Base-by-base conservation (phyloP, 2,888 invertebrate genomes). In the Oxystoma pomonae region DNA sequence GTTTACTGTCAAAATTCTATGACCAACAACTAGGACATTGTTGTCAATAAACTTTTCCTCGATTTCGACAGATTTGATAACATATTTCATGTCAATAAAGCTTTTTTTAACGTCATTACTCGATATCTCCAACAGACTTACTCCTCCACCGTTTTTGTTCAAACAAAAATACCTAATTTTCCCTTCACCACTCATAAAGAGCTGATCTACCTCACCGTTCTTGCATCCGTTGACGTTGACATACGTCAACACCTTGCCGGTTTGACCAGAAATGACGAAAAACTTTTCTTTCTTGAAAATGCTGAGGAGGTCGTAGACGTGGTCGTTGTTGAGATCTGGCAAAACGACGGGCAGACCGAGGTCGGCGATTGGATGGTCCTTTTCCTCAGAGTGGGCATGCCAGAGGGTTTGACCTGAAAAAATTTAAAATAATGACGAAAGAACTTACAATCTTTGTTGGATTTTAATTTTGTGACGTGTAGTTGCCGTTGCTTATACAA, bases 281-380 rank as follows among this genome's bases (percentile, higher is more conserved):
- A 92, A 76, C 62, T 78, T 80, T 67, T 82, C 83, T 0, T 83
- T 82, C 63, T 76, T 71, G 57, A 80, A 82, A 1, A 81, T 80
- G 19, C 87, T 84, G 18, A 91, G 76, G 22, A 92, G 81, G 71
- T 92, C 92, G 74, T 84, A 83, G 0, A 90, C 85, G 21, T 84
- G 85, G 76, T 92, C 92, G 1, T 84, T 84, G 77, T 92, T 86
- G 67, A 91, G 80, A 74, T 92, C 92, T 55, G 89, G 87, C 62
- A 92, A 78, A 50, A 88, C 80, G 0, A 90, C 80, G 0, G 92
- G 92, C 72, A 91, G 88, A 68, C 88, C 87, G 60, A 88, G 81
- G 9, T 85, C 82, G 59, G 82, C 83, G 55, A 88, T 82, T 65
- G 84, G 83, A 65, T 77, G 83, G 73, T 80, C 81, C 21, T 80